Evolutionary conservation across 1,140 invertebrate genomes (phyloP), one percentile per base, ranked within the genome.

Genomic region (Ceratina australensis): DNA sequence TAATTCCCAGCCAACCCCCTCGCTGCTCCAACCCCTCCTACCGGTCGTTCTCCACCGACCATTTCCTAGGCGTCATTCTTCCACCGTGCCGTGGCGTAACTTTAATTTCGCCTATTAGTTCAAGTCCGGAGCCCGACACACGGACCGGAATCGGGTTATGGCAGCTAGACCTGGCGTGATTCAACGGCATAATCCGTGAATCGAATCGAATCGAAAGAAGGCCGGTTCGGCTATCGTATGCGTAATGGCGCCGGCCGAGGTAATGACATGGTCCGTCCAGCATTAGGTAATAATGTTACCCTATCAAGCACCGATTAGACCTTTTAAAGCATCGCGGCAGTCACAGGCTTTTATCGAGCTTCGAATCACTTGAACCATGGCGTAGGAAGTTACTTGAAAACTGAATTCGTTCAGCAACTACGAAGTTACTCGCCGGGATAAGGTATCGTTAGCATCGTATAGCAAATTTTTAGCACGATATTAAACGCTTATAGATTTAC

Each of bases 271-370:
- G 83, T 89, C 85, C 87, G 89, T 78, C 77, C 78, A 72, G 78
- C 73, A 86, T 87, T 85, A 81, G 88, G 86, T 86, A 91, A 90
- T 90, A 91, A 89, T 83, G 84, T 84, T 85, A 79, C 84, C 88
- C 86, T 89, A 91, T 91, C 89, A 87, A 86, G 85, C 88, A 86
- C 89, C 89, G 89, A 91, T 91, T 91, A 90, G 87, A 85, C 85
- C 84, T 86, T 89, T 90, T 78, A 89, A 88, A 89, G 82, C 82
- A 81, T 84, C 82, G 87, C 81, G 1, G 68, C 83, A 69, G 33
- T 66, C 73, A 50, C 72, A 72, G 68, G 79, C 80, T 82, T 86
- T 88, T 84, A 89, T 90, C 89, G 87, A 81, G 78, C n/a, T n/a
- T n/a, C 85, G 84, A 86, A 90, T 90, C 87, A 87, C 83, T 86